phyloP scores from a whole-genome alignment of 2,888 invertebrate species.

The Dasysyrphus tricinctus region DNA sequence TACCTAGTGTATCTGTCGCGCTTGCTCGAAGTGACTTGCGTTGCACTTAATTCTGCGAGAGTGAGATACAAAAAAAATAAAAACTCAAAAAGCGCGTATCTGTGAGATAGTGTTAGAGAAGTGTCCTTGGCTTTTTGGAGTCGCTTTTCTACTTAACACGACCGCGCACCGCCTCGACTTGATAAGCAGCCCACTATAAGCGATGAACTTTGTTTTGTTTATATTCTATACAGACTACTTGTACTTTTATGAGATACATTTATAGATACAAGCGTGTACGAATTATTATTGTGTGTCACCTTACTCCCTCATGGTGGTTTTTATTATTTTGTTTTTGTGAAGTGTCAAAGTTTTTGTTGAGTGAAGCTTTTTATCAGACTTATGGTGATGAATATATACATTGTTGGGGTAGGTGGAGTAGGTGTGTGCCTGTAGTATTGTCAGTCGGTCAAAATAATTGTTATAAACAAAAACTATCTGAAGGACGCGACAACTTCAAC shows the following conservation, averaged over 20 bases:
- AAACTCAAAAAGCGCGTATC: conserved; percentile 43
- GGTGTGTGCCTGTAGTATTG: conserved; percentile 35
- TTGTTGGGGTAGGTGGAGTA: conserved; percentile 64
- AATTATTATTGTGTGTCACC: conserved; percentile 55
- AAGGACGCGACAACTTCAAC: conserved; percentile 44
- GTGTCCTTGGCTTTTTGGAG: conserved; percentile 73
- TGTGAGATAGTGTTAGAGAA: conserved; percentile 64
- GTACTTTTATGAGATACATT: conserved; percentile 49
- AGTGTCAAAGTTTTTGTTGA: conserved; percentile 23
- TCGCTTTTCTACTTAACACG: conserved; percentile 33
- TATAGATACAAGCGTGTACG: not conserved
- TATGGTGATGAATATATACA: not conserved
- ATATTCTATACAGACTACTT: conserved; percentile 29
- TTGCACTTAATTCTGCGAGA: conserved; percentile 38
- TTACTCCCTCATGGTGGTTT: conserved; percentile 66
- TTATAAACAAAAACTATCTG: conserved; percentile 28
- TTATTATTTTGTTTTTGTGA: conserved; percentile 19
- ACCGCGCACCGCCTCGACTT: conserved; percentile 26
- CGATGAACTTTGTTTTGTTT: conserved; percentile 70
- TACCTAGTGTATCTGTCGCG: conserved; percentile 26
- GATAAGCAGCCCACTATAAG: conserved; percentile 55
- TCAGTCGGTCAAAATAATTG: conserved; percentile 52
- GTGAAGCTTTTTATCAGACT: conserved; percentile 13
- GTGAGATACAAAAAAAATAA: conserved; percentile 51
- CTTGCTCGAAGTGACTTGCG: conserved; percentile 25